A percentile compares a stretch with the other conserved stretches of the same genome.
Evolutionary conservation across 2,797 vertebrate species (phyloP).

Genomic region (Manis crassicaudata): DNA sequence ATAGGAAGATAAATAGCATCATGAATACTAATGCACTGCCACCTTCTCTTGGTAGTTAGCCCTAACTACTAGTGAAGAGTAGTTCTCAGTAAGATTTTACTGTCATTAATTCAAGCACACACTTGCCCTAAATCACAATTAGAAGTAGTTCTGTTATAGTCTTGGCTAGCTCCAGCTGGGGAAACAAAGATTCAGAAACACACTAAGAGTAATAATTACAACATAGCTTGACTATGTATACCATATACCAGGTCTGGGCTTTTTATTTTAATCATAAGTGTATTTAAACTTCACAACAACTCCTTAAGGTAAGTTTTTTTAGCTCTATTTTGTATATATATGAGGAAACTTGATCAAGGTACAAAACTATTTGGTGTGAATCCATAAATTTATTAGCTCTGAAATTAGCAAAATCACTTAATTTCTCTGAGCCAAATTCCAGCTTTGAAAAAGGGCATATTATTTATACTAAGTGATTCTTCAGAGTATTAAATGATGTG

Average conservation of each 20-base stretch:
- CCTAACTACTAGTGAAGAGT: constrained; percentile 58
- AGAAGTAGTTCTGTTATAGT: not conserved
- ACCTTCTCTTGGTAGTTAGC: constrained; percentile 48
- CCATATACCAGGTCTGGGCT: not conserved
- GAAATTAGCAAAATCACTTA: not conserved
- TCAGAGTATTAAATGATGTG: not conserved
- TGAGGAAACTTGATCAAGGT: not conserved
- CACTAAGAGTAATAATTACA: not conserved
- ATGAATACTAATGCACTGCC: constrained; percentile 55
- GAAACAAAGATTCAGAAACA: not conserved
- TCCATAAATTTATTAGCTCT: not conserved
- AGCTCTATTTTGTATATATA: not conserved
- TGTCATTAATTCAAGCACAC: constrained; percentile 6
- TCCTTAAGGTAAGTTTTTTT: not conserved
- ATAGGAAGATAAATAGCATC: constrained; percentile 59
- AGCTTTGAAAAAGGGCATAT: not conserved
- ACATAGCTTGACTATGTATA: not conserved
- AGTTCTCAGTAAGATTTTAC: constrained; percentile 35
- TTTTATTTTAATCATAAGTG: not conserved
- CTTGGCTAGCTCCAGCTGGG: not conserved
- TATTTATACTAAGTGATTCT: not conserved
- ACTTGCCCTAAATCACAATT: constrained; percentile 12
- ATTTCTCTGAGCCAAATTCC: not conserved
- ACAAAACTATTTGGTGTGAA: not conserved
- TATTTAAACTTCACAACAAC: not conserved